Base-by-base conservation (phyloP, 2,113 vertebrate species). In the Amphiprion ocellaris region DNA sequence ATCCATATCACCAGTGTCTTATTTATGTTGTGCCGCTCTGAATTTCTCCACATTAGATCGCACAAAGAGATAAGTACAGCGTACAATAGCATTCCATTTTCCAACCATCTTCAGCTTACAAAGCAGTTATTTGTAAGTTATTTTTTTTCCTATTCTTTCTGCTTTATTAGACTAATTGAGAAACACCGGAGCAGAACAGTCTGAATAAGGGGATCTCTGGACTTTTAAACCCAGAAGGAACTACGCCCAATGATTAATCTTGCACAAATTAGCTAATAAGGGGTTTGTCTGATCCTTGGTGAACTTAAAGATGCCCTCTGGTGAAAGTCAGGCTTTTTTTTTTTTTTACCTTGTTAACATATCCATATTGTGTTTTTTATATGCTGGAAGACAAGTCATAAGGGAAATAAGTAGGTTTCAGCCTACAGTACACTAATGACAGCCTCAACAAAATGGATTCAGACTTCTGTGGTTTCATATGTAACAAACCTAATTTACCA, bases 1-100 rank as follows among this genome's bases (percentile, higher is more conserved):
- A 85, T 16, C 73, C 81, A 81, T 75, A 88, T 69, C 83, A 77
- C 41, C 61, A 56, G 12, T 72, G 64, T 90, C 62, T 87, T 82
- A 81, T 89, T 89, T 79, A 82, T 81, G 71, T 73, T 77, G 67
- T 64, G 65, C 79, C 65, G 5, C 60, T 77, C 44, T 75, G 71
- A 55, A 71, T 84, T 85, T 77, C 58, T 83, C 50, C n/a, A 53
- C 74, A 79, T 77, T 82, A 75, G 59, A 87, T 83, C 74, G 58
- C 46, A 62, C 1, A 9, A 61, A 69, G 68, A 87, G 39, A 79
- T 33, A 66, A 60, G 47, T 46, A 66, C 2, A 7, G 41, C 23
- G 52, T 2, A 49, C 17, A 26, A 49, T 37, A 28, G 10, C 11
- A 53, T 37, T 70, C 10, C 3, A 49, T 55, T 69, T 75, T 52